A percentile compares a stretch with the other conserved stretches of the same genome.
Evolutionary conservation across 2,888 invertebrate species (phyloP).

Genomic region (Uropetala carovei): DNA sequence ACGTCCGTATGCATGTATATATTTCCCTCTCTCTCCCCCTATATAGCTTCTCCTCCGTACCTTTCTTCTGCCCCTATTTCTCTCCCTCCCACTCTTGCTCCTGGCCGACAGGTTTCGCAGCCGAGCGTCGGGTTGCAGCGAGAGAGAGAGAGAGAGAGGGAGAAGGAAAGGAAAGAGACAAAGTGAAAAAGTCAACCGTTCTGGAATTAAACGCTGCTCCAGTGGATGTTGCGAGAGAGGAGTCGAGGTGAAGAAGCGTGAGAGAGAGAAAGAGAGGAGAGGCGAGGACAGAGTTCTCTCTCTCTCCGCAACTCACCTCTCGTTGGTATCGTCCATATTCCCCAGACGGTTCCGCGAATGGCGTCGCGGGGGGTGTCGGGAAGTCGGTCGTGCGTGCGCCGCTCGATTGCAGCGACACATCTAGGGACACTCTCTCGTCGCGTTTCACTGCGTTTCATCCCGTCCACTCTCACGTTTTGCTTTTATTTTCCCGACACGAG

Average conservation of each 20-base stretch:
- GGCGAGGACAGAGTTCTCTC: background rate
- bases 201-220: too few species aligned
- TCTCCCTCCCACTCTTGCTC: too few species aligned
- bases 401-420: background rate
- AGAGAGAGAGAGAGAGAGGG: background rate
- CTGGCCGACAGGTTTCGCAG: too few species aligned
- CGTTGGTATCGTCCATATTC: background rate
- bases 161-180: background rate
- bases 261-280: background rate
- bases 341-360: slow-evolving; percentile 10
- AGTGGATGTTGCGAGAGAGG: background rate
- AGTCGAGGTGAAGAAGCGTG: background rate
- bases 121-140: too few species aligned
- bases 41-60: too few species aligned
- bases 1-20: too few species aligned
- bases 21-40: too few species aligned
- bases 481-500: background rate
- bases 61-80: too few species aligned
- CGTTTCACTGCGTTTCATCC: background rate
- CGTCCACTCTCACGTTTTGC: background rate
- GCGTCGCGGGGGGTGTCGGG: background rate
- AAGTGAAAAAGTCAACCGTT: background rate
- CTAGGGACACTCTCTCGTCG: background rate
- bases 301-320: background rate
- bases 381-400: background rate